These are phyloP conservation scores for Pimpla rufipes DNA, from an alignment of 2,888 invertebrate genomes.

Conservation along the genomic window DNA sequence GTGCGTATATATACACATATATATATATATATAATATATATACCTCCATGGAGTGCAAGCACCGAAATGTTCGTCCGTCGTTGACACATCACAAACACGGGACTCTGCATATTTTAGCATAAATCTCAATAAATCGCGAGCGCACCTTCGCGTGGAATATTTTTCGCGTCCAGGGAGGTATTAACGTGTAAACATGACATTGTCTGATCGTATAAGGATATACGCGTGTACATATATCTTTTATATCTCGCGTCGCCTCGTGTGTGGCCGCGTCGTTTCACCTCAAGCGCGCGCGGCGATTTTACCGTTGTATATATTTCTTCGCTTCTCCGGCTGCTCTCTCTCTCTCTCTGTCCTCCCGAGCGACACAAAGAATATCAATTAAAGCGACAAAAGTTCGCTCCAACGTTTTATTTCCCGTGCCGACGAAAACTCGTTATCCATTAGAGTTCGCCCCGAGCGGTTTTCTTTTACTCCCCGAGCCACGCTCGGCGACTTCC, in stretches of 20 bases:
- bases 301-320: constrained; percentile 12
- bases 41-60: constrained; percentile 45
- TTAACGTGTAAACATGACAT: constrained; percentile 53
- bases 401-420: constrained; percentile 1
- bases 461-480: constrained; percentile 28
- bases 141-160: constrained; percentile 10
- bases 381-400: constrained; percentile 42
- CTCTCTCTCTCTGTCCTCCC: background rate
- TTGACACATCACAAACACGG: constrained; percentile 55
- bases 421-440: constrained; percentile 31
- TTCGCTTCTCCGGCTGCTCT: background rate
- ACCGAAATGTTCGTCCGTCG: constrained; percentile 43
- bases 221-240: background rate
- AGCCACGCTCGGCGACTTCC: background rate
- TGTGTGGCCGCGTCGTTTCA: background rate
- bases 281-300: background rate
- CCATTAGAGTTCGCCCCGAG: constrained; percentile 30
- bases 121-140: constrained; percentile 46
- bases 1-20: background rate
- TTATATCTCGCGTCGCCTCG: background rate
- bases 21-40: background rate
- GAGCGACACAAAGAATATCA: constrained; percentile 27
- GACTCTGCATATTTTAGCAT: constrained; percentile 51
- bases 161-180: constrained; percentile 23
- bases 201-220: constrained; percentile 9